phyloP scores from a whole-genome alignment of 2,888 invertebrate genomes.

The Drosophila atroscutellata region DNA sequence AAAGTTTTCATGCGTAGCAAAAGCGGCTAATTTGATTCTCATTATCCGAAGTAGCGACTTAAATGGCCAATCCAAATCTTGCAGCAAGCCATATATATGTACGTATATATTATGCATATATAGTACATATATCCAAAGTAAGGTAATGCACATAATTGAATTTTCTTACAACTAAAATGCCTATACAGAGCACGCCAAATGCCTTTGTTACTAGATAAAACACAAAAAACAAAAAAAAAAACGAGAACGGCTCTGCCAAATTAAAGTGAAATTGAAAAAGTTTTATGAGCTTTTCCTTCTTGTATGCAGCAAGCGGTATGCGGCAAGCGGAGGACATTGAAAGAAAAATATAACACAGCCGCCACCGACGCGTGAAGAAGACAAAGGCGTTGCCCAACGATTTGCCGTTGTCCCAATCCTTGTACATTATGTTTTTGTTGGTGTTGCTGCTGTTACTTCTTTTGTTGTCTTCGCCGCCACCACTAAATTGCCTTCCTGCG shows the following conservation, averaged over 20 bases:
- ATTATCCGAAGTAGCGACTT: constrained; percentile 59
- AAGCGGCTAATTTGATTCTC: constrained; percentile 76
- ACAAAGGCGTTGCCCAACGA: constrained; percentile 66
- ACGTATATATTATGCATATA: constrained; percentile 22
- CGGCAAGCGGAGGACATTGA: constrained; percentile 53
- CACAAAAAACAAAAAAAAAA: constrained; percentile 40
- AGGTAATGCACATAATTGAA: constrained; percentile 81
- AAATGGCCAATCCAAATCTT: constrained; percentile 49
- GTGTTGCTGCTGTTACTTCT: constrained; percentile 23
- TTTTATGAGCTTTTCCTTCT: constrained; percentile 81
- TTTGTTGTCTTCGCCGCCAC: constrained; percentile 33
- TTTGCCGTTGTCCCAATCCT: constrained; percentile 41
- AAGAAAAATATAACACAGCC: constrained; percentile 80
- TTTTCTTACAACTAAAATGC: constrained; percentile 77
- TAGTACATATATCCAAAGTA: constrained; percentile 24
- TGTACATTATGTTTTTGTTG: constrained; percentile 18
- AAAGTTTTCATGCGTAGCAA: constrained; percentile 68
- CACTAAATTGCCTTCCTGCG: constrained; percentile 73
- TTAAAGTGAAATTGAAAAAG: constrained; percentile 83
- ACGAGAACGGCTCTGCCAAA: constrained; percentile 50
- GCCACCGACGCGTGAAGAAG: constrained; percentile 73
- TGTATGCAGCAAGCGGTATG: constrained; percentile 46
- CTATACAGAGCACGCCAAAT: constrained; percentile 56
- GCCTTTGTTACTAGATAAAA: constrained; percentile 74
- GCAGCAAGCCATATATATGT: constrained; percentile 17